Evolutionary conservation across 2,888 invertebrate genomes (phyloP).

Genomic region (Melangyna quadrimaculata): DNA sequence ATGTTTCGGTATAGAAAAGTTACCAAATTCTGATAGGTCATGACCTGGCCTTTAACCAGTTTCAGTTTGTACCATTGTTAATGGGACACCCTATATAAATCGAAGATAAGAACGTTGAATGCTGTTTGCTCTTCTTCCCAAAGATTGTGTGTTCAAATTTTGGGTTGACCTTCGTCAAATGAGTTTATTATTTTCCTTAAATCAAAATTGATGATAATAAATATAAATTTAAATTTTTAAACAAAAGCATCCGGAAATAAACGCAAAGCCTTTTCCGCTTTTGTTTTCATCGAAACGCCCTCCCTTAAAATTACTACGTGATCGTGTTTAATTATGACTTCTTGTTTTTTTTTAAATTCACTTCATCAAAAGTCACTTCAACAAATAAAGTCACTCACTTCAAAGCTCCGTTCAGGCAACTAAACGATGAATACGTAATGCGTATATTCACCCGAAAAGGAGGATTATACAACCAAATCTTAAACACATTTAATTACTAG

Average conservation of each 20-base stretch:
- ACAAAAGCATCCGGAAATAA: neutral
- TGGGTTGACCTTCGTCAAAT: neutral
- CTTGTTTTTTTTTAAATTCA: neutral
- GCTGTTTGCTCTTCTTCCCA: no score
- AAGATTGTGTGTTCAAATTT: neutral
- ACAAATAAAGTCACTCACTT: neutral
- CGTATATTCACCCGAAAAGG: neutral
- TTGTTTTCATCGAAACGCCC: neutral
- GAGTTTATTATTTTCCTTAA: neutral
- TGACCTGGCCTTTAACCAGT: no score
- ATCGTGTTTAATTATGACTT: neutral
- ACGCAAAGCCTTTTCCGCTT: slow-evolving; percentile 14
- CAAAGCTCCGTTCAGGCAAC: neutral
- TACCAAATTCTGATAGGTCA: no score
- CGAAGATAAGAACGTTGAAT: no score
- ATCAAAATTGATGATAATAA: neutral
- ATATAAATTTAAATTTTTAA: neutral
- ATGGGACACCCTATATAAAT: no score
- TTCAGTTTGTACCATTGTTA: no score
- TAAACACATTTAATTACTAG: neutral
- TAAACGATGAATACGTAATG: slow-evolving; percentile 2
- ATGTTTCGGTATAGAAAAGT: no score
- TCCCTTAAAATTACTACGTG: slow-evolving; percentile 19
- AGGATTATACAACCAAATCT: neutral
- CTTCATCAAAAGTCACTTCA: neutral